phyloP scores from a whole-genome alignment of 2,888 invertebrate species.

The Chromoteleia sp. region DNA sequence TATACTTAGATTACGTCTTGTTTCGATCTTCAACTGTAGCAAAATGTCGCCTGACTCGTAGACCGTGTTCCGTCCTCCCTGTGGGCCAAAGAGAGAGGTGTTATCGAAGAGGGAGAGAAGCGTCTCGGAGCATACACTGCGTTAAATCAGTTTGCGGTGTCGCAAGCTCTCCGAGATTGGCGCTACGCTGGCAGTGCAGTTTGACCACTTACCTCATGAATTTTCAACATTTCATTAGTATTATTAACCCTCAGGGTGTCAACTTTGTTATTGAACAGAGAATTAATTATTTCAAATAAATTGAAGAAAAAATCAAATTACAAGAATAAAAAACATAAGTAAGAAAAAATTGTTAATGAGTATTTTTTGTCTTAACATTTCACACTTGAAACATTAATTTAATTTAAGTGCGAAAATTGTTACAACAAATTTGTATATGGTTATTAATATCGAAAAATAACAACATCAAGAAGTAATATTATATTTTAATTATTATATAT shows the following conservation, averaged over 20 bases:
- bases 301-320: not conserved
- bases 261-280: conserved; percentile 17
- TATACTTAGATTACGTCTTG: conserved; percentile 26
- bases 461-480: too few relatives aligned
- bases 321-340: not conserved
- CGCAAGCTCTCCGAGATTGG: conserved; percentile 49
- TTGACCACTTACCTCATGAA: conserved; percentile 54
- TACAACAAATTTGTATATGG: too few relatives aligned
- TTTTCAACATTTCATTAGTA: conserved; percentile 55
- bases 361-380: too few relatives aligned
- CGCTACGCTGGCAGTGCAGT: conserved; percentile 15
- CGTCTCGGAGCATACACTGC: conserved; percentile 32
- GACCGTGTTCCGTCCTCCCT: conserved; percentile 13
- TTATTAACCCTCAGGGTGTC: conserved; percentile 18
- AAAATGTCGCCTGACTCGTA: conserved; percentile 20
- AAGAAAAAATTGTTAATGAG: not conserved
- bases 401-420: too few relatives aligned
- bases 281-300: conserved; percentile 6
- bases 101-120: conserved; percentile 4
- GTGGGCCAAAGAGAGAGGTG: conserved; percentile 11
- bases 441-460: too few relatives aligned
- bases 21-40: conserved; percentile 38
- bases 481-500: too few relatives aligned
- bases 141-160: conserved; percentile 61
- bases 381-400: too few relatives aligned